phyloP scores from a whole-genome alignment of 2,888 invertebrate genomes.

The Eristalis intricaria region DNA sequence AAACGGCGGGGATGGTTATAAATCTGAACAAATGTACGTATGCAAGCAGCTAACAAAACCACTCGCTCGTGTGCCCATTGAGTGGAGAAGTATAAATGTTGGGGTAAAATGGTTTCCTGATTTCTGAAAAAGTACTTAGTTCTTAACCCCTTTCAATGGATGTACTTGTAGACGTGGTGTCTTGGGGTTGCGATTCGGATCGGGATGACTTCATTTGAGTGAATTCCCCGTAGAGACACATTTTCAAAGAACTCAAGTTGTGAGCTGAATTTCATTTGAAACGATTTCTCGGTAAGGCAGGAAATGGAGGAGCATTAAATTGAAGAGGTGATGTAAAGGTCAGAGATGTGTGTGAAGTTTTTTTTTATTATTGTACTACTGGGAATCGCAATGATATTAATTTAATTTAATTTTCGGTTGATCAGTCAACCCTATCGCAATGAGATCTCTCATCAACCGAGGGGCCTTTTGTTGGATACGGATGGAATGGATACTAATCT shows the following conservation, averaged over 20 bases:
- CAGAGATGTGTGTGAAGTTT: not conserved
- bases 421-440: not conserved
- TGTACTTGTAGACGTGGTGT: not conserved
- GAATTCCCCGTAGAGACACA: not conserved
- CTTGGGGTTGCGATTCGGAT: not conserved
- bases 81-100: constrained; percentile 26
- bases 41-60: too few species aligned
- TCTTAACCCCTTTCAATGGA: constrained; percentile 25
- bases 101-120: constrained; percentile 48
- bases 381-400: not conserved
- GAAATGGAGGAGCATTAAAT: not conserved
- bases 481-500: not conserved
- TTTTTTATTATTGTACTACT: not conserved
- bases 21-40: not conserved
- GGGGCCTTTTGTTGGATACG: not conserved
- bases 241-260: not conserved
- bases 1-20: constrained; percentile 2
- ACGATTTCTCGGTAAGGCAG: not conserved
- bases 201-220: not conserved
- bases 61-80: not conserved
- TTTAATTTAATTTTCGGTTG: not conserved
- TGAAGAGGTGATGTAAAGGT: not conserved
- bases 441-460: not conserved
- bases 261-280: not conserved
- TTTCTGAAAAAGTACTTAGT: constrained; percentile 46